Evolutionary conservation across 2,113 vertebrate species (phyloP).

Genomic region (Oriolus oriolus): DNA sequence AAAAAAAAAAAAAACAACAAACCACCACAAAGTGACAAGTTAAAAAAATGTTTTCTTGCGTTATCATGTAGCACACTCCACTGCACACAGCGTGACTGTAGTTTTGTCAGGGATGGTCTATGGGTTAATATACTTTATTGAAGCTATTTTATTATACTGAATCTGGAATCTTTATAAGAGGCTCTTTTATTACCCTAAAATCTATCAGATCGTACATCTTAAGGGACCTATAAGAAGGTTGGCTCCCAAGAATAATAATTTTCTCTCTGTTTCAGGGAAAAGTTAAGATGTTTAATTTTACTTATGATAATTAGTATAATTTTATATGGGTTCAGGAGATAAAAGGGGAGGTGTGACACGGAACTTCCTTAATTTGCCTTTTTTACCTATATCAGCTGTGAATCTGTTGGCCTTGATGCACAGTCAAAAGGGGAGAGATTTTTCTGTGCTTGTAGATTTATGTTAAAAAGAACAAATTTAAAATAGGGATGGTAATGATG

Average conservation of each 20-base stretch:
- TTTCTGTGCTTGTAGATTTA: neutral
- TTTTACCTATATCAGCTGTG: neutral
- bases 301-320: neutral
- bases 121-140: neutral
- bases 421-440: neutral
- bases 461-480: neutral
- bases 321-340: neutral
- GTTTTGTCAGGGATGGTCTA: neutral
- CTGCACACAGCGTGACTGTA: neutral
- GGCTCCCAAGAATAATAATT: neutral
- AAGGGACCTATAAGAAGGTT: neutral
- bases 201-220: neutral
- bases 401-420: neutral
- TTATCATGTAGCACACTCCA: neutral
- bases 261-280: neutral
- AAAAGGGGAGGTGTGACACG: neutral
- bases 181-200: neutral
- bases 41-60: neutral
- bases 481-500: neutral
- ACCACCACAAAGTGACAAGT: neutral
- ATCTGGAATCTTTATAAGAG: neutral
- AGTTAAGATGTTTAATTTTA: neutral
- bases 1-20: accelerated
- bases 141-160: neutral
- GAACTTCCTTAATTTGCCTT: slow-evolving; percentile 12